These are phyloP conservation scores for Rambutsinella grinnellia DNA, from an alignment of 2,888 invertebrate genomes.

Conservation along the genomic window DNA sequence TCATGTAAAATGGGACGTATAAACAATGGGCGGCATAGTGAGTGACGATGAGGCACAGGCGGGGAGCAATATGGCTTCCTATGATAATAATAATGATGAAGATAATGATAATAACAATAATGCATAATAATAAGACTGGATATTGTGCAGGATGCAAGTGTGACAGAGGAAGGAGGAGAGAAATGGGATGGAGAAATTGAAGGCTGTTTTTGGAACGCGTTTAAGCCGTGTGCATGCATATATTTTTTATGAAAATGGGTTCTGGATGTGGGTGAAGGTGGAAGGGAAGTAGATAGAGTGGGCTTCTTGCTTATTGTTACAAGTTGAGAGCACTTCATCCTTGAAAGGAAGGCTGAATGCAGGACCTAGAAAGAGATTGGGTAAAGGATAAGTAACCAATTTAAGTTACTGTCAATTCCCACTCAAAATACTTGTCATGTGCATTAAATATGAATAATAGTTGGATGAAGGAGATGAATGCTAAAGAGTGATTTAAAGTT, in stretches of 20 bases:
- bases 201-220: constrained; percentile 7
- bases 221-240: constrained; percentile 23
- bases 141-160: constrained; percentile 31
- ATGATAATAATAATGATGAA: constrained; percentile 32
- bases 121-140: constrained; percentile 37
- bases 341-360: no score
- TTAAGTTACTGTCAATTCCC: no score
- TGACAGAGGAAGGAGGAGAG: not conserved
- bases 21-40: not conserved
- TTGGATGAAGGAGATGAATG: no score
- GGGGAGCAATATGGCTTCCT: constrained; percentile 39
- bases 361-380: no score
- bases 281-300: constrained; percentile 13
- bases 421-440: no score
- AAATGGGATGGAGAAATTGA: not conserved
- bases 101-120: constrained; percentile 46
- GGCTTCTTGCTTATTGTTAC: no score
- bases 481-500: no score
- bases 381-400: no score
- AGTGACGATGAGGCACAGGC: not conserved
- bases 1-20: not conserved
- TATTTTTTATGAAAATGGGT: not conserved
- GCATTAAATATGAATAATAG: no score
- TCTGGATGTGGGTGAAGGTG: constrained; percentile 1
- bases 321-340: no score